Percentiles rank a stretch among this genome's conserved stretches.
Conservation (phyloP, 64 coral and sea anemone species). For the Catalaphyllia jardinei region DNA sequence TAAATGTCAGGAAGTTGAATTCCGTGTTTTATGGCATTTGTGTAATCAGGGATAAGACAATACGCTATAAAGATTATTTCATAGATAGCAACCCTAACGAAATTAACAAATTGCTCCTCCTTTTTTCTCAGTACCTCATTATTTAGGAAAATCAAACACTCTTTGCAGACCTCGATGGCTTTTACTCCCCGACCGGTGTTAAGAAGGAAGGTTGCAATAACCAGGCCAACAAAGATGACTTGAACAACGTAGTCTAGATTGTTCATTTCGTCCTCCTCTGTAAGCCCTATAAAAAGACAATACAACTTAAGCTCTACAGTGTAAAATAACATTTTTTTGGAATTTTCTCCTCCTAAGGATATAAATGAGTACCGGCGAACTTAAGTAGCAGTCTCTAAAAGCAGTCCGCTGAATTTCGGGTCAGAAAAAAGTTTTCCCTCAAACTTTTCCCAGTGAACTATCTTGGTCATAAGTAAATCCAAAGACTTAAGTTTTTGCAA, state of each 20-base stretch:
- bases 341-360: too few relatives aligned
- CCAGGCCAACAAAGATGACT: not conserved
- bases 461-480: too few relatives aligned
- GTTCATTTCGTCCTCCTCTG: too few relatives aligned
- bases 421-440: too few relatives aligned
- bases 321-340: too few relatives aligned
- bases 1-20: not conserved
- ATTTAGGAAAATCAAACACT: not conserved
- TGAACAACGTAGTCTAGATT: not conserved
- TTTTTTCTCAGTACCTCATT: not conserved
- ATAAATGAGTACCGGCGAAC: too few relatives aligned
- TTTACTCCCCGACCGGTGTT: not conserved
- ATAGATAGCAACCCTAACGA: not conserved
- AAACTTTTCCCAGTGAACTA: too few relatives aligned
- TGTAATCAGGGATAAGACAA: not conserved
- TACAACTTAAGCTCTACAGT: too few relatives aligned
- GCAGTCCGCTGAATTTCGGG: too few relatives aligned
- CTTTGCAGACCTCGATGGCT: not conserved
- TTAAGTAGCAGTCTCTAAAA: too few relatives aligned
- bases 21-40: not conserved
- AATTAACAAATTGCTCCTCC: not conserved
- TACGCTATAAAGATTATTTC: not conserved
- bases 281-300: too few relatives aligned
- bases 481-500: too few relatives aligned
- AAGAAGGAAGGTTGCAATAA: not conserved